Percentiles rank a stretch among this genome's conserved stretches.
Conservation (phyloP, 2,888 invertebrate genomes). For the Pyrrhia umbra region DNA sequence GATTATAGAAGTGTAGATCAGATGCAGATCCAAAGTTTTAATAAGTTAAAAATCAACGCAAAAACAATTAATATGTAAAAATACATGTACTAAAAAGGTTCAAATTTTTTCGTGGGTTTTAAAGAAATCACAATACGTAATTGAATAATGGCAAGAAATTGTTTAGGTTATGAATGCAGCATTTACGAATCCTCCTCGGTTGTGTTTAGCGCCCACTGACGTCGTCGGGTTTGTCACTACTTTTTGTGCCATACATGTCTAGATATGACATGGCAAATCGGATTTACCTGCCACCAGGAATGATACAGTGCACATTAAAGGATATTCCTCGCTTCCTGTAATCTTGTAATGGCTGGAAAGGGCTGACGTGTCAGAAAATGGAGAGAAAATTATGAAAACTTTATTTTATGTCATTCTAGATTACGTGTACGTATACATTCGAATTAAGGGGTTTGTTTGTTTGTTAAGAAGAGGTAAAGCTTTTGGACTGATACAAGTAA, state of each 20-base stretch:
- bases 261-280: conserved; percentile 51
- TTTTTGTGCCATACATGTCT: conserved; percentile 28
- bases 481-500: background rate
- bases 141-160: conserved; percentile 4
- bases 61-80: too few relatives aligned
- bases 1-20: too few relatives aligned
- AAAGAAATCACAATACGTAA: too few relatives aligned
- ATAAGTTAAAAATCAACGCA: too few relatives aligned
- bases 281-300: conserved; percentile 39
- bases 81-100: too few relatives aligned
- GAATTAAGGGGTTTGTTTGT: conserved; percentile 1
- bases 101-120: too few relatives aligned
- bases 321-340: conserved; percentile 18
- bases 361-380: conserved; percentile 21
- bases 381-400: conserved; percentile 13
- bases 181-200: too few relatives aligned
- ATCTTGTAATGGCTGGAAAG: conserved; percentile 43
- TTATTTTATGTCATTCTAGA: conserved; percentile 5
- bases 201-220: too few relatives aligned
- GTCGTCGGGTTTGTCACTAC: conserved; percentile 3
- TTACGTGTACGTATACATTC: conserved; percentile 10
- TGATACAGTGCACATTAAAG: conserved; percentile 32
- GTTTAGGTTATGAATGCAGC: too few relatives aligned
- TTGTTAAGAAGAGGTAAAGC: background rate
- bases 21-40: too few relatives aligned